These are phyloP conservation scores for Orthonyx spaldingii DNA, from an alignment of 2,113 vertebrate species.

Conservation along the genomic window DNA sequence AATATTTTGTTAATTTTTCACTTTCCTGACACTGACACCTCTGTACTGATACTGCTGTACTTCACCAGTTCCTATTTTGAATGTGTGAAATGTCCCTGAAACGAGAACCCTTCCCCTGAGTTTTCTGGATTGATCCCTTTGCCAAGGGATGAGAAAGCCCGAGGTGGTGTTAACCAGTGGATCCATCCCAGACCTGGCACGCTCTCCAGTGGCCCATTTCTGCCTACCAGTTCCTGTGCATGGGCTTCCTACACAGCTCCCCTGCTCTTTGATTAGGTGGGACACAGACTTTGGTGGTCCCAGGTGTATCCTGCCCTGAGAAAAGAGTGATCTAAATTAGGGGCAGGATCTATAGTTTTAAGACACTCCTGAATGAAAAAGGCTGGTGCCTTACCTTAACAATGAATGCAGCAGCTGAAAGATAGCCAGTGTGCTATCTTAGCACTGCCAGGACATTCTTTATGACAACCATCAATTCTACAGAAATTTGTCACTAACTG, in stretches of 20 bases:
- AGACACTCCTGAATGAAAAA: background rate
- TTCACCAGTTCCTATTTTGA: background rate
- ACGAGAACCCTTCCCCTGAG: background rate
- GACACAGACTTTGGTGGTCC: background rate
- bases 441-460: background rate
- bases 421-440: background rate
- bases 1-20: background rate
- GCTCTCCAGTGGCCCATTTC: background rate
- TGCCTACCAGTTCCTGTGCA: background rate
- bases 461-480: background rate
- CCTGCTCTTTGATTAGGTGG: background rate
- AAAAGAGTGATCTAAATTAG: background rate
- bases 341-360: background rate
- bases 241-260: background rate
- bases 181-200: background rate
- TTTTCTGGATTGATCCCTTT: background rate
- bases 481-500: background rate
- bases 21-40: background rate
- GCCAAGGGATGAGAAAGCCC: background rate
- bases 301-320: background rate
- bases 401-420: background rate
- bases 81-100: background rate
- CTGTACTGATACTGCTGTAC: background rate
- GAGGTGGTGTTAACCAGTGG: background rate
- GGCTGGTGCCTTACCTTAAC: background rate